Conservation (phyloP, 1,140 invertebrate genomes). For the Philotrypesis tridentata region DNA sequence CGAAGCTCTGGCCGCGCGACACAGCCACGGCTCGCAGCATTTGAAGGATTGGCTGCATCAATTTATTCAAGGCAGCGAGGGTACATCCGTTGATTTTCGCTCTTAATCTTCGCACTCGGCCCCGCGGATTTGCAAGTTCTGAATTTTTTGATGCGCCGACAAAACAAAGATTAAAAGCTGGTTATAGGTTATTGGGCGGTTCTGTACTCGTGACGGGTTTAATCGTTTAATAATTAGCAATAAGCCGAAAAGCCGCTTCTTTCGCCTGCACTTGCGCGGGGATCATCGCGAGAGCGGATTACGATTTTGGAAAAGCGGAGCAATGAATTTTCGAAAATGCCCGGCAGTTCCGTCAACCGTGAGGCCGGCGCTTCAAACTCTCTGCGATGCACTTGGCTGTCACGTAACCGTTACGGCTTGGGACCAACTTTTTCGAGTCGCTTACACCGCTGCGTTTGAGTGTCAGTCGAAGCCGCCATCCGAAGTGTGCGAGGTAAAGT, state of each 20-base stretch:
- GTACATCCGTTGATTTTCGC: conserved; percentile 47
- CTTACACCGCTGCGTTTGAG: conserved; percentile 65
- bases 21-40: conserved; percentile 71
- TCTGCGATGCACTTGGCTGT: conserved; percentile 83
- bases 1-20: conserved; percentile 78
- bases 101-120: background rate
- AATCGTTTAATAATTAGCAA: too few species aligned
- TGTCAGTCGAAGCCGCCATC: conserved; percentile 57
- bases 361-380: conserved; percentile 79
- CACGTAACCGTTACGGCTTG: conserved; percentile 83
- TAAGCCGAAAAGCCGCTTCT: too few species aligned
- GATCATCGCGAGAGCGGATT: too few species aligned
- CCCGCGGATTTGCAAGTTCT: too few species aligned
- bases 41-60: conserved; percentile 80
- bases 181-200: too few species aligned
- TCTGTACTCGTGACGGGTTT: too few species aligned
- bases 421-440: conserved; percentile 82
- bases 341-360: conserved; percentile 78
- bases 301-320: too few species aligned
- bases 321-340: background rate
- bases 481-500: conserved; percentile 33
- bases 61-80: conserved; percentile 59
- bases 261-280: too few species aligned
- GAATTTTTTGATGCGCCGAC: too few species aligned
- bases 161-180: too few species aligned